Conservation (phyloP, 1,140 invertebrate species). For the Anagrus nilaparvatae region DNA sequence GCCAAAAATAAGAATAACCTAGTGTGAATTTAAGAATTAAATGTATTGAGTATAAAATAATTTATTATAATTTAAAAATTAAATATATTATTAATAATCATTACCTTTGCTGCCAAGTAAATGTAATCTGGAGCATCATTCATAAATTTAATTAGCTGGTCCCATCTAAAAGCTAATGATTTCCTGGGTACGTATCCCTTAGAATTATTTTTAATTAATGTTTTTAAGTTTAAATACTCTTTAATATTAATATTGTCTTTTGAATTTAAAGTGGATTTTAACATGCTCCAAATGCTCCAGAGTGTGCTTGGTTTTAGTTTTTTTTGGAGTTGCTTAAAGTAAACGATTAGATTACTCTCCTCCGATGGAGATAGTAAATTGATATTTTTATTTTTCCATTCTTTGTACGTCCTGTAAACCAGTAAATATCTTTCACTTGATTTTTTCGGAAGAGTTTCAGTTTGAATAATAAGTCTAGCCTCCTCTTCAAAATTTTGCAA, state of each 20-base stretch:
- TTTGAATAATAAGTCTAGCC: slow-evolving; percentile 1
- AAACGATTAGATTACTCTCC: slow-evolving; percentile 7
- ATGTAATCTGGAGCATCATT: slow-evolving; percentile 5
- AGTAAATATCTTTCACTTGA: slow-evolving; percentile 5
- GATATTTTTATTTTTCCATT: slow-evolving; percentile 2
- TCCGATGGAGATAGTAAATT: not conserved
- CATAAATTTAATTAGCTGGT: slow-evolving; percentile 10
- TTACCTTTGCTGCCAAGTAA: slow-evolving; percentile 9
- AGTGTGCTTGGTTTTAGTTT: slow-evolving; percentile 12
- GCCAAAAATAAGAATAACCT: not conserved
- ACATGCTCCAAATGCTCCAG: slow-evolving; percentile 13
- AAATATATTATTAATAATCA: slow-evolving; percentile 1
- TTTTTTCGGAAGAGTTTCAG: slow-evolving; percentile 4
- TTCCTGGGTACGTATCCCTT: slow-evolving; percentile 14
- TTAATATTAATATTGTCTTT: slow-evolving; percentile 11
- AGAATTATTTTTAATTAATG: slow-evolving; percentile 11
- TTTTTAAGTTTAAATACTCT: slow-evolving; percentile 10
- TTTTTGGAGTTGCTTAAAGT: slow-evolving; percentile 1
- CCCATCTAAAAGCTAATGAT: slow-evolving; percentile 8
- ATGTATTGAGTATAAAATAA: not conserved
- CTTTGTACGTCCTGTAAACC: slow-evolving; percentile 4
- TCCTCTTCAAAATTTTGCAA: not conserved
- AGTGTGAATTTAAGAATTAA: no score
- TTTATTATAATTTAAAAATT: not conserved
- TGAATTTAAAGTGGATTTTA: slow-evolving; percentile 8